phyloP scores from a whole-genome alignment of 2,797 vertebrate genomes.

The Enteromius trimaculatus region DNA sequence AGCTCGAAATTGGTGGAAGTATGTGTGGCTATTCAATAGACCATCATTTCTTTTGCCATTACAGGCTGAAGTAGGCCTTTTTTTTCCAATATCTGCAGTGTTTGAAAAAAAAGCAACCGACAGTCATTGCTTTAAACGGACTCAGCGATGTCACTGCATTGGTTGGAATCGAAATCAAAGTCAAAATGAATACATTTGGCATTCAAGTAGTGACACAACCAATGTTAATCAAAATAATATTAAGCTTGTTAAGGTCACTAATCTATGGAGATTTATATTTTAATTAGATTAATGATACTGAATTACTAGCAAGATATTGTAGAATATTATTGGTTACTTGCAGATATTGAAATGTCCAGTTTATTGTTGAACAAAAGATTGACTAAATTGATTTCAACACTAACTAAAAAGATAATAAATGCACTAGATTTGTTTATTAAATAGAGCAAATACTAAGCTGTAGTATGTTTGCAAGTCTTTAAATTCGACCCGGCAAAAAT shows the following conservation, averaged over 20 bases:
- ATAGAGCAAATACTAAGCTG: neutral
- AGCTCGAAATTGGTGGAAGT: neutral
- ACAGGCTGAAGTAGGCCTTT: neutral
- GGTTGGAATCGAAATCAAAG: neutral
- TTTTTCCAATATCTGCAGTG: neutral
- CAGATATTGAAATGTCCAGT: neutral
- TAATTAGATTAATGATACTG: neutral
- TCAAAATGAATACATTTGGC: neutral
- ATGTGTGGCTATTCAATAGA: neutral
- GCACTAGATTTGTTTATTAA: neutral
- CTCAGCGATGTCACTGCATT: neutral
- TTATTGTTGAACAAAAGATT: neutral
- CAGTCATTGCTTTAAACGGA: neutral
- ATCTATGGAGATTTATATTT: neutral
- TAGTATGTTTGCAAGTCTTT: slow-evolving; percentile 2
- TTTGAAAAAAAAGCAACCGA: neutral
- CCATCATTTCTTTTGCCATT: neutral
- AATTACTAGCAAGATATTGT: neutral
- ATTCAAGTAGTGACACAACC: neutral
- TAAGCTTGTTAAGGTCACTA: neutral
- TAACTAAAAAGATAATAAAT: neutral
- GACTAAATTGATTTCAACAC: neutral
- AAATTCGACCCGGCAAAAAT: neutral
- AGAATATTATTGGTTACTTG: neutral
- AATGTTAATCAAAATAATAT: neutral